Conservation (phyloP, 2,888 invertebrate species). For the Ischnus inquisitorius region DNA sequence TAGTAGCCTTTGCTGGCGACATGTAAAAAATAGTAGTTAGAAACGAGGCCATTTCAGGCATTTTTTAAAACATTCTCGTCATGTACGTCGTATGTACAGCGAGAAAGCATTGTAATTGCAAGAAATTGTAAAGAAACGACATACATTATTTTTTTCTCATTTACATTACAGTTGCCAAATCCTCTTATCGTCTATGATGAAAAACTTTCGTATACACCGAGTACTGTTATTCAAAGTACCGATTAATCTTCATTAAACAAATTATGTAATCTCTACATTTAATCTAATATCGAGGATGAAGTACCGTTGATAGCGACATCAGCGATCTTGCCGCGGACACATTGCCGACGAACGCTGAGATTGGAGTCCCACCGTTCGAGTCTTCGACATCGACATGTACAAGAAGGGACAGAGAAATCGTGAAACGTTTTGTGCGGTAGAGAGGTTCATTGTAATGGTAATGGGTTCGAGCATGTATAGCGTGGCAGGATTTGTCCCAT, state of each 20-base stretch:
- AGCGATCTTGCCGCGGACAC: neutral
- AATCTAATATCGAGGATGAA: neutral
- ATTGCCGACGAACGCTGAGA: neutral
- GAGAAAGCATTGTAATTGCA: no score
- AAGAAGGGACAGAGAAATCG: constrained; percentile 32
- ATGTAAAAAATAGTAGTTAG: neutral
- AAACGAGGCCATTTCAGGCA: neutral
- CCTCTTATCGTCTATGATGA: no score
- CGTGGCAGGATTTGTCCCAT: constrained; percentile 20
- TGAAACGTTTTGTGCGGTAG: constrained; percentile 22
- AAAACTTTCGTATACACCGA: no score
- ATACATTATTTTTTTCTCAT: no score
- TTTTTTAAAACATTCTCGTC: no score
- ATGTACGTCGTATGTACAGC: no score
- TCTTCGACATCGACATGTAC: neutral
- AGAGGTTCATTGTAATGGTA: constrained; percentile 49
- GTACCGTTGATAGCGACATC: neutral
- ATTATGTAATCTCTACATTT: neutral
- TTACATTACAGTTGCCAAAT: no score
- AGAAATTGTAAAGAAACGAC: no score
- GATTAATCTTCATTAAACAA: neutral
- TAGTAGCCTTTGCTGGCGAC: neutral
- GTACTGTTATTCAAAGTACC: neutral
- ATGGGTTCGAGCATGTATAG: constrained; percentile 34
- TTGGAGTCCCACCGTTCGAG: constrained; percentile 3